phyloP scores from a whole-genome alignment of 2,113 vertebrate genomes.

The Calidris pygmaea region DNA sequence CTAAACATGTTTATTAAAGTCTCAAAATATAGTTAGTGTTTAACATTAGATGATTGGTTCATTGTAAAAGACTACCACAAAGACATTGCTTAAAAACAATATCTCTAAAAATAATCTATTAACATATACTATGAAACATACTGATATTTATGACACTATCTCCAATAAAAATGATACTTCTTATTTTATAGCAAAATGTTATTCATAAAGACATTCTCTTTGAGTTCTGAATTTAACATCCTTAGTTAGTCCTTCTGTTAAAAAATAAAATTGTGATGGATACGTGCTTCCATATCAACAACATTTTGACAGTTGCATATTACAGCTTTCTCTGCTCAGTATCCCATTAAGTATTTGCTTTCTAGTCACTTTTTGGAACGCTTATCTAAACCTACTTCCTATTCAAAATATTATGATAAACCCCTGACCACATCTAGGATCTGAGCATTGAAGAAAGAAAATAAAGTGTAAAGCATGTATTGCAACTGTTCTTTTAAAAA shows the following conservation, averaged over 20 bases:
- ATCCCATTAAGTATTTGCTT: not conserved
- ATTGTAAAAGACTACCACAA: not conserved
- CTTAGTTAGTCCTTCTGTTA: not conserved
- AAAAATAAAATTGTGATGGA: not conserved
- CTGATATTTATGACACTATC: not conserved
- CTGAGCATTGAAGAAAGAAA: not conserved
- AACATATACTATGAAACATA: not conserved
- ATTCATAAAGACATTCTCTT: not conserved
- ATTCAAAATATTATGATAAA: not conserved
- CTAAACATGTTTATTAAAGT: not conserved
- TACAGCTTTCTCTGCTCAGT: not conserved
- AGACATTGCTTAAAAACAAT: not conserved
- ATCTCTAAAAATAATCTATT: not conserved
- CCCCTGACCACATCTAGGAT: not conserved
- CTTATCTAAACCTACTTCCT: not conserved
- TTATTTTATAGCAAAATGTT: not conserved
- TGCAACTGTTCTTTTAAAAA: not conserved
- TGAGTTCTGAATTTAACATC: not conserved
- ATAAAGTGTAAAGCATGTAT: not conserved
- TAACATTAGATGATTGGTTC: not conserved
- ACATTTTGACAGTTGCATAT: not conserved
- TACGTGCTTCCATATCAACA: not conserved
- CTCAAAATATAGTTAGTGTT: not conserved
- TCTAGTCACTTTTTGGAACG: not conserved
- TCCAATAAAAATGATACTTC: not conserved